Percentiles rank a stretch among this genome's conserved stretches.
Conservation (phyloP, 2,888 invertebrate species). For the Oconnorella tubifera region DNA sequence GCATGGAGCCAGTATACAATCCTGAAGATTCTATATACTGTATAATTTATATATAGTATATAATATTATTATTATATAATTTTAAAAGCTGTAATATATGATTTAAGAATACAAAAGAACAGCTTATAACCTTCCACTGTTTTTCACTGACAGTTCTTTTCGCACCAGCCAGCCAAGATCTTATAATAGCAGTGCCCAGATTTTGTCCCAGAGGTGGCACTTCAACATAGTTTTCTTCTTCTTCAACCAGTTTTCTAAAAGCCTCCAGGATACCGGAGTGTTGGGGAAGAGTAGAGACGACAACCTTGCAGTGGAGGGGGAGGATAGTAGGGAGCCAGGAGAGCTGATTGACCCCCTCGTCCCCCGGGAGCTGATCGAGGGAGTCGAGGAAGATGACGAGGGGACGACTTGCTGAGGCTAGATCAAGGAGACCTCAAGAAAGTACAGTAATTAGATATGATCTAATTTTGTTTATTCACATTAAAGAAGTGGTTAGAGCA, state of each 20-base stretch:
- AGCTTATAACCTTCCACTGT: slow-evolving; percentile 91
- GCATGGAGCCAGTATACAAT: too few species aligned
- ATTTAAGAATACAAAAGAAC: too few species aligned
- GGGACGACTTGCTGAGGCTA: slow-evolving; percentile 62
- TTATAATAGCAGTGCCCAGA: slow-evolving; percentile 85
- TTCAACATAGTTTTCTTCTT: slow-evolving; percentile 21
- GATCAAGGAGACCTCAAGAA: slow-evolving; percentile 64
- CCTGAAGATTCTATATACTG: too few species aligned
- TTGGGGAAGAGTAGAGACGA: slow-evolving; percentile 58
- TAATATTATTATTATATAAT: too few species aligned
- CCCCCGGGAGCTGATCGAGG: slow-evolving; percentile 91
- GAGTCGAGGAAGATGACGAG: slow-evolving; percentile 89
- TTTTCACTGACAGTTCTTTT: slow-evolving; percentile 72
- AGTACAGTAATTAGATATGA: too few species aligned
- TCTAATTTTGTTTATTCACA: too few species aligned
- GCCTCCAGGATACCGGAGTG: slow-evolving; percentile 36
- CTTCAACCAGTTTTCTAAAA: slow-evolving; percentile 16
- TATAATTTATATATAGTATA: too few species aligned
- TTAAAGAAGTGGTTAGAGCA: too few species aligned
- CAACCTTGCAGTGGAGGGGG: slow-evolving; percentile 83
- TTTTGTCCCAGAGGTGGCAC: slow-evolving; percentile 70
- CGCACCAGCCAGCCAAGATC: slow-evolving; percentile 81
- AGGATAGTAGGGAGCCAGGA: slow-evolving; percentile 91
- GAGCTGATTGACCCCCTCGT: slow-evolving; percentile 89
- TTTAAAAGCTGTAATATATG: too few species aligned